phyloP scores from a whole-genome alignment of 2,113 vertebrate species.

The Takifugu bimaculatus region DNA sequence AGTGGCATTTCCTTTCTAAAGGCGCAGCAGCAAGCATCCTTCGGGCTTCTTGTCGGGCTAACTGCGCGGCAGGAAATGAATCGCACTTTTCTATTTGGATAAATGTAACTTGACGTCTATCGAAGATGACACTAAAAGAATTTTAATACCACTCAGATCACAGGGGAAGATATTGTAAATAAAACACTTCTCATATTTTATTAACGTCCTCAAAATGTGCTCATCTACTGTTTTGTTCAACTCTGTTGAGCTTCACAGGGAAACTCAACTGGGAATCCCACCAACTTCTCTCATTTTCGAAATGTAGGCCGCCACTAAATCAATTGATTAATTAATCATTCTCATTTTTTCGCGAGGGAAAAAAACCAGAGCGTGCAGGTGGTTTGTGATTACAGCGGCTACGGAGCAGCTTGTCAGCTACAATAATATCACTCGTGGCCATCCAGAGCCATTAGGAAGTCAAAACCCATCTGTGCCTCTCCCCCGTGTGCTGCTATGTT shows the following conservation, averaged over 20 bases:
- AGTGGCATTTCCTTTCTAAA: neutral
- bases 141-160: constrained; percentile 19
- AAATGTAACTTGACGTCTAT: constrained; percentile 15
- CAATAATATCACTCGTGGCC: constrained; percentile 58
- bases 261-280: constrained; percentile 28
- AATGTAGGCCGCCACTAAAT: constrained; percentile 22
- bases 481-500: constrained; percentile 50
- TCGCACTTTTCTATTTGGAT: constrained; percentile 1
- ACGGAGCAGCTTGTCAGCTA: constrained; percentile 54
- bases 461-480: constrained; percentile 44
- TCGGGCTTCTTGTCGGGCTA: neutral
- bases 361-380: constrained; percentile 21
- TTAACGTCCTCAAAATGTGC: constrained; percentile 38
- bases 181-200: constrained; percentile 44
- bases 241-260: constrained; percentile 13
- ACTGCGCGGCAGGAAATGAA: neutral
- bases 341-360: constrained; percentile 2
- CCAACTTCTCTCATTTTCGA: constrained; percentile 1
- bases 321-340: constrained; percentile 39
- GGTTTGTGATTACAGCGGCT: constrained; percentile 45
- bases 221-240: constrained; percentile 31
- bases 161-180: constrained; percentile 24
- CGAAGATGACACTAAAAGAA: constrained; percentile 34
- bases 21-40: neutral
- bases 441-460: constrained; percentile 51